Base-by-base conservation (phyloP, 2,888 invertebrate genomes). In the Oxytorus armatus region DNA sequence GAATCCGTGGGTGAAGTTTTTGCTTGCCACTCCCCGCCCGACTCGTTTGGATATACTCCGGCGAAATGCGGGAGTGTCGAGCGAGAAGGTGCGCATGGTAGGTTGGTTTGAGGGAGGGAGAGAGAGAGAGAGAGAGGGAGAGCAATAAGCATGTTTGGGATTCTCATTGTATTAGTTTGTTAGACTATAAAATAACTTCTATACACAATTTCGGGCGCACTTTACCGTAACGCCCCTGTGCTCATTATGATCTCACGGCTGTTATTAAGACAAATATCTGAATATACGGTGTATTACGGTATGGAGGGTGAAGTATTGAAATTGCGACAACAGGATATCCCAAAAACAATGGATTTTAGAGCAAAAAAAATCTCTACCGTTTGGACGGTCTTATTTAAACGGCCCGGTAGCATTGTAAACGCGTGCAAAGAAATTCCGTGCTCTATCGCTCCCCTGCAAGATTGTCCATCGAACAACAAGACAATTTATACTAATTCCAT, bases 1-100 rank as follows among this genome's bases (percentile, higher is more conserved):
- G 85, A 83, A 89, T 90, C 90, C 90, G 89, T 84, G 87, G 88
- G 88, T 86, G 87, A 86, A 88, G 84, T 85, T 82, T 79, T 81
- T 72, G 74, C 82, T 69, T 79, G 84, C 86, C 85, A 84, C 85
- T 86, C 88, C 88, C 79, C 51, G 59, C 49, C 59, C 33, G 18
- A 23, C 72, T 39, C 16, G 49, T 59, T 16, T 72, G n/a, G 39
- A 51, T 61, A 59, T 59, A 59, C 72, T 59, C 47, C 42, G 57
- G 44, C 65, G 25, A 65, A 33, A 33, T 39, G 65, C 65, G 74
- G 29, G 39, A 70, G 57, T 65, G 66, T 65, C 44, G 39, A 36
- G 73, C 21, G 61, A 61, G 33, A 51, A 65, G 49, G 49, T 14
- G 49, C n/a, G 33, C 44, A 44, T 33, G 36, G 36, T 57, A n/a